Evolutionary conservation across 37 sponge, comb jelly and placozoan species (phyloP), one percentile per base, ranked within the genome.

Genomic region (Sycon ciliatum): DNA sequence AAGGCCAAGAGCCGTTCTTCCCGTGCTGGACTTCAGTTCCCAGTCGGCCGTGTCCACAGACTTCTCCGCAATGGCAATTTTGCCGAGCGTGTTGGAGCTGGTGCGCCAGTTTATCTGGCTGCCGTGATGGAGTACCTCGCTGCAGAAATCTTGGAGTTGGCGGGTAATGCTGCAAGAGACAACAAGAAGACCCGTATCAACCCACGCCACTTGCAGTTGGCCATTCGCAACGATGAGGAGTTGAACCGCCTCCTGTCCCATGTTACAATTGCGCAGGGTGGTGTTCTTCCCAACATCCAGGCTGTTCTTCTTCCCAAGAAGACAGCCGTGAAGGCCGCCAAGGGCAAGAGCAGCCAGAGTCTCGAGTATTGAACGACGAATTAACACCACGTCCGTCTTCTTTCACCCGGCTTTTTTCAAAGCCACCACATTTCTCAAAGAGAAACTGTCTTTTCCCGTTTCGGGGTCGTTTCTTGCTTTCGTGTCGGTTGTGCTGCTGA

Each of bases 201-300:
- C 77, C 99, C 99, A n/a, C 85, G 99, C 27, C 99, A 96, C 83
- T 90, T 96, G 29, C 99, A 96, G 56, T 83, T 96, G 31, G 99
- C 99, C 84, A 91, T 96, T 80, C 68, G 99, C 39, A 96, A 96
- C 65, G 99, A 96, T 55, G 99, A 96, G 67, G 99, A 96, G 73
- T 66, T 96, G 85, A 96, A 96, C 89, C 91, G 88, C 75, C 99
- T 96, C 2, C 85, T 96, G 29, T 56, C 86, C 46, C 93, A 93
- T 27, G 99, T 96, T 34, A 89, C 91, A 67, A 89, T 96, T 62
- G 91, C 99, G 20, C 92, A 96, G 60, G 92, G 93, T 69, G 99
- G 99, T 75, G 99, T 96, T 3, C 87, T 96, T 36, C 99, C 99
- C 63, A 96, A 96, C 99, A 96, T 96, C 75, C 99, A 96, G 40